phyloP scores from a whole-genome alignment of 2,797 vertebrate species.

The Brachymystax lenok region DNA sequence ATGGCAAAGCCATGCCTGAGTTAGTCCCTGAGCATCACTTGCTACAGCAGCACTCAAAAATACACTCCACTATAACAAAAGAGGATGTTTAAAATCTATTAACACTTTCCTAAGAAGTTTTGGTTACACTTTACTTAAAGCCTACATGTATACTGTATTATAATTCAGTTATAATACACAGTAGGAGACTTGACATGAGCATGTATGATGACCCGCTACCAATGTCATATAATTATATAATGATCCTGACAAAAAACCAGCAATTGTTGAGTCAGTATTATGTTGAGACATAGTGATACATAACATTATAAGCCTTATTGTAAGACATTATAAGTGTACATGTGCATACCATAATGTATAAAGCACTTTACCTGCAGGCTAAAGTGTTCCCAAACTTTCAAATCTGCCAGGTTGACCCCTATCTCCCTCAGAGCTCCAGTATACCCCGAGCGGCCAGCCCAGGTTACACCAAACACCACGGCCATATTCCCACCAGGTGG shows the following conservation, averaged over 20 bases:
- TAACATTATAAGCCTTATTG: neutral
- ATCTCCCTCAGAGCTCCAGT: constrained; percentile 46
- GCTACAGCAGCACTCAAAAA: constrained; percentile 36
- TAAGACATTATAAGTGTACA: neutral
- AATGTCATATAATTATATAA: too few relatives aligned
- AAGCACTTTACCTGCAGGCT: neutral
- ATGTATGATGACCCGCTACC: too few relatives aligned
- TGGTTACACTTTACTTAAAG: neutral
- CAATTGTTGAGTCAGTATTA: neutral
- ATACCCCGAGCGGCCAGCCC: constrained; percentile 21
- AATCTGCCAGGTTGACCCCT: constrained; percentile 7
- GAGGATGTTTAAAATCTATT: constrained; percentile 40
- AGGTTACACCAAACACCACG: constrained; percentile 2
- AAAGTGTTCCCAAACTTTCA: constrained; percentile 46
- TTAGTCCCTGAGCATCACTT: neutral
- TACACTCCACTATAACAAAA: constrained; percentile 28
- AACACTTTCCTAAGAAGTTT: neutral
- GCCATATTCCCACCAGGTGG: constrained; percentile 17
- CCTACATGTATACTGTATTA: neutral
- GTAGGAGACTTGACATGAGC: neutral
- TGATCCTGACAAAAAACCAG: neutral
- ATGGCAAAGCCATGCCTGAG: neutral
- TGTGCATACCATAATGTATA: neutral
- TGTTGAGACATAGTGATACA: neutral
- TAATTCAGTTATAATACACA: neutral